Evolutionary conservation across 2,888 invertebrate genomes (phyloP), one percentile per base, ranked within the genome.

Genomic region (Acleris literana): DNA sequence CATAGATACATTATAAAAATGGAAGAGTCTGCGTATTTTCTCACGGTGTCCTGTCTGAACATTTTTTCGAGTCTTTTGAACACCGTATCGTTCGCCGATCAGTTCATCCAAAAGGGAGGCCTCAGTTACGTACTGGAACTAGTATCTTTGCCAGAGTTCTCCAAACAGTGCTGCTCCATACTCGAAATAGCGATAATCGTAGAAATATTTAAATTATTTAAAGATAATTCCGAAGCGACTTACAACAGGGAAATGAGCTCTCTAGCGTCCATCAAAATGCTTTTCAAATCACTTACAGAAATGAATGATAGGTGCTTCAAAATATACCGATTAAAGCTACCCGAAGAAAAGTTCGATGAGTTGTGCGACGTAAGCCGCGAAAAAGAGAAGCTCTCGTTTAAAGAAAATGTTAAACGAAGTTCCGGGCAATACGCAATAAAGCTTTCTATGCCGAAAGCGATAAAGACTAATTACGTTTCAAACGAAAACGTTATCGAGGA

Each of bases 181-280:
- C 81, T 95, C 18, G 95, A 95, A 78, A 93, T 94, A 63, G 90
- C 93, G 0, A 93, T 94, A 2, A 89, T 93, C 4, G 93, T 94
- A 60, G 94, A 94, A 73, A 93, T 94, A 55, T 93, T 92, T 76
- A 93, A 92, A 67, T 77, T 90, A 4, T 84, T 83, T 66, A 88
- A 86, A 64, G 81, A 88, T 59, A 79, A 87, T 67, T 81, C 82
- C 0, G 86, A 84, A 13, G 68, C 82, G 67, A 74, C 84, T 1
- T 84, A 85, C 70, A 84, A 76, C 46, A 78, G 86, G 60, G 92
- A 92, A 54, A 86, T 89, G 74, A 80, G 81, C 62, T 84, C 90
- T 1, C 72, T 92, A 16, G 79, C 87, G 0, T 92, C 93, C 0
- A 86, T 93, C 11, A 88, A 83, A 67, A 91, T 92, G 88, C 75